phyloP scores from a whole-genome alignment of 2,888 invertebrate genomes.

The Protodeltote pygarga region DNA sequence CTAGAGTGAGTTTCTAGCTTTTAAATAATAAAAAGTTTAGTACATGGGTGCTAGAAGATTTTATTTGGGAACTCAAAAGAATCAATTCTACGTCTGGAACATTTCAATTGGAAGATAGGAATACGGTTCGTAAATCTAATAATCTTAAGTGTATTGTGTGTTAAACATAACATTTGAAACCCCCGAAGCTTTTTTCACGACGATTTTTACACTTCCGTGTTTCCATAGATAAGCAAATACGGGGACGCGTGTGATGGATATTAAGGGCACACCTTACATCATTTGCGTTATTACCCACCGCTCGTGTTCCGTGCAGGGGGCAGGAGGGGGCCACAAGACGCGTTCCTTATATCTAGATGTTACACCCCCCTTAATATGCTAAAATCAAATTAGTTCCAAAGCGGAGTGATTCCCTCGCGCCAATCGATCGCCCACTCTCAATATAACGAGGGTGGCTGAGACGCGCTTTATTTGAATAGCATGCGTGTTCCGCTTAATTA shows the following conservation, averaged over 20 bases:
- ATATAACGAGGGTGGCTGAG: slow-evolving; percentile 72
- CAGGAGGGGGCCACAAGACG: slow-evolving; percentile 74
- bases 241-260: slow-evolving; percentile 86
- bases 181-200: slow-evolving; percentile 72
- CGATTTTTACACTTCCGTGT: slow-evolving; percentile 86
- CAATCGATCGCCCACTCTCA: slow-evolving; percentile 78
- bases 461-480: slow-evolving; percentile 63
- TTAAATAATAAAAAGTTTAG: too few species aligned
- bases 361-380: slow-evolving; percentile 84
- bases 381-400: slow-evolving; percentile 87
- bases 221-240: slow-evolving; percentile 87
- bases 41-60: slow-evolving; percentile 5
- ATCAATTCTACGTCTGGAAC: slow-evolving; percentile 17
- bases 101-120: slow-evolving; percentile 30
- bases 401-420: slow-evolving; percentile 80
- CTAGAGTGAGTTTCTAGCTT: too few species aligned
- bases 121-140: slow-evolving; percentile 61
- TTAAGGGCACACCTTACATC: slow-evolving; percentile 87
- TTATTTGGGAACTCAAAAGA: slow-evolving; percentile 3
- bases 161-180: slow-evolving; percentile 67
- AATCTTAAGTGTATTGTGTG: slow-evolving; percentile 76
- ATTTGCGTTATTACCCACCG: slow-evolving; percentile 82
- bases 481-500: slow-evolving; percentile 63
- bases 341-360: slow-evolving; percentile 83
- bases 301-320: slow-evolving; percentile 49